phyloP scores from a whole-genome alignment of 2,797 vertebrate genomes.

The Kryptopterus vitreolus region DNA sequence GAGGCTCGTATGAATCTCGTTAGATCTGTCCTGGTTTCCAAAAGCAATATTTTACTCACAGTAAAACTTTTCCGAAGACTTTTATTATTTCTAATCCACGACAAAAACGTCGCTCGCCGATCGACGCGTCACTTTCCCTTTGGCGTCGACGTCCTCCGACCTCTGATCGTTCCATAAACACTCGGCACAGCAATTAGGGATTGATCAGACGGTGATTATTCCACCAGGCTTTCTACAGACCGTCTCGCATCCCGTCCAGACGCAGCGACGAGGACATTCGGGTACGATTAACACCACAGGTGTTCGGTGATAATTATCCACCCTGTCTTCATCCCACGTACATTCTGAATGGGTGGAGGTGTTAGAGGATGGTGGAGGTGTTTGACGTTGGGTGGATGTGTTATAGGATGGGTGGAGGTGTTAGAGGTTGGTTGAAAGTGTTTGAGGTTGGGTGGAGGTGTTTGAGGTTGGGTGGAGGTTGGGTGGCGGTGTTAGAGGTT shows the following conservation, averaged over 20 bases:
- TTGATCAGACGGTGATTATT: slow-evolving; percentile 56
- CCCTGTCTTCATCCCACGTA: slow-evolving; percentile 27
- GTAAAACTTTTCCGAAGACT: too few species aligned
- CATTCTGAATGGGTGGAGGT: too few species aligned
- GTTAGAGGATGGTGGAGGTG: too few species aligned
- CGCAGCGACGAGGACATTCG: background rate
- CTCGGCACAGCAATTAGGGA: slow-evolving; percentile 57
- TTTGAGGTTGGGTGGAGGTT: too few species aligned
- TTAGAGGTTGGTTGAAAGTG: too few species aligned
- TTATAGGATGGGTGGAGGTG: too few species aligned
- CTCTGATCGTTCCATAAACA: slow-evolving; percentile 58
- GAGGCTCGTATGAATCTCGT: background rate
- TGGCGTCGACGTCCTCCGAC: slow-evolving; percentile 58
- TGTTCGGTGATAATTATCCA: slow-evolving; percentile 3
- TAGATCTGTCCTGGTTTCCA: background rate
- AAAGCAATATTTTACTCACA: background rate
- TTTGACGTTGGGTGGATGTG: too few species aligned
- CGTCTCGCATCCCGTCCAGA: slow-evolving; percentile 8
- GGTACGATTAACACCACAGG: slow-evolving; percentile 7
- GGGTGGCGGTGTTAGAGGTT: too few species aligned
- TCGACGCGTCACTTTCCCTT: slow-evolving; percentile 56
- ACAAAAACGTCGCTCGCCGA: background rate
- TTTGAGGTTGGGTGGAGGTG: too few species aligned
- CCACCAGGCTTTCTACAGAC: slow-evolving; percentile 11
- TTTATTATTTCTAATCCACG: too few species aligned